phyloP scores from a whole-genome alignment of 1,140 invertebrate genomes.

The Drosophila bocqueti region DNA sequence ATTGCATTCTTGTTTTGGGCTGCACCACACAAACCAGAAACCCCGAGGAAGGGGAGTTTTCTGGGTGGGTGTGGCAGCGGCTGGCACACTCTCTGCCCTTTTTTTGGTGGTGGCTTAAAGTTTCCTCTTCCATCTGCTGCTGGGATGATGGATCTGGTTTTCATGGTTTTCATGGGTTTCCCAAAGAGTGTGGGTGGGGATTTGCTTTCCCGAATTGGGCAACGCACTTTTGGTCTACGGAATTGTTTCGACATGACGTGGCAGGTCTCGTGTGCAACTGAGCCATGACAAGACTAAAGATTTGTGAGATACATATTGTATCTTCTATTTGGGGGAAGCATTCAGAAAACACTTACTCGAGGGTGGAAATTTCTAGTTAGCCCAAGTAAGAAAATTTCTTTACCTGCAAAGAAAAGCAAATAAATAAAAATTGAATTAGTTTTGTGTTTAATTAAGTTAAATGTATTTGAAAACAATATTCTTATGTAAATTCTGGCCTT shows the following conservation, averaged over 20 bases:
- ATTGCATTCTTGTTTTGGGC: conserved; percentile 72
- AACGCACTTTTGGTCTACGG: conserved; percentile 22
- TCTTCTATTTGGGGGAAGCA: conserved; percentile 1
- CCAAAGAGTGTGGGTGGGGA: conserved; percentile 1
- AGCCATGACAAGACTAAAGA: conserved; percentile 34
- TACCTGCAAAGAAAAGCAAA: conserved; percentile 57
- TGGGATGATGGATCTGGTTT: conserved; percentile 46
- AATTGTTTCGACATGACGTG: conserved; percentile 42
- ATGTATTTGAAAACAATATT: neutral
- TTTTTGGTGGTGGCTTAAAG: conserved; percentile 53
- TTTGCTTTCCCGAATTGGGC: conserved; percentile 15
- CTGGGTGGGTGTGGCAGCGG: conserved; percentile 19
- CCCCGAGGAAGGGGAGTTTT: conserved; percentile 6
- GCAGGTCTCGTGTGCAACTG: conserved; percentile 38
- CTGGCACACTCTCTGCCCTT: conserved; percentile 23
- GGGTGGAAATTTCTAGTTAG: conserved; percentile 20
- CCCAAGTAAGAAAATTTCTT: conserved; percentile 25
- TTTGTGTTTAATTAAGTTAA: conserved; percentile 3
- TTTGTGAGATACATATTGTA: conserved; percentile 23
- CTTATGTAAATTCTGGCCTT: too few species aligned
- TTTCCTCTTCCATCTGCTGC: conserved; percentile 30
- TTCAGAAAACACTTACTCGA: conserved; percentile 7
- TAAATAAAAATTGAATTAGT: conserved; percentile 15
- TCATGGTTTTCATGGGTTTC: conserved; percentile 9
- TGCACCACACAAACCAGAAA: conserved; percentile 46